Percentiles rank a stretch among this genome's conserved stretches.
Conservation (phyloP, 2,113 vertebrate species). For the Bombycilla garrulus region DNA sequence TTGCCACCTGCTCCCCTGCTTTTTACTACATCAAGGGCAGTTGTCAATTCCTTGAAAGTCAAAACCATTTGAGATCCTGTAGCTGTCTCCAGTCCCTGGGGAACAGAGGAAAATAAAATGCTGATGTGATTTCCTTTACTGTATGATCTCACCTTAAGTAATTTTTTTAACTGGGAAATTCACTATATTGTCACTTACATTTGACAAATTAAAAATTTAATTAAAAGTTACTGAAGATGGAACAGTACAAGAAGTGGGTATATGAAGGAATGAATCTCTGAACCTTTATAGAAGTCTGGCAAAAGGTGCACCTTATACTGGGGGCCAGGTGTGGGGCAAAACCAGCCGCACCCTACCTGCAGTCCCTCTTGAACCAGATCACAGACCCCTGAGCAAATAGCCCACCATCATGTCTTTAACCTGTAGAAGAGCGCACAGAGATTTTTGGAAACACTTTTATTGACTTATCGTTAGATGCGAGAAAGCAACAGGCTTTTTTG, state of each 20-base stretch:
- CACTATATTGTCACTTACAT: background rate
- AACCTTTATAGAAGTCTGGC: background rate
- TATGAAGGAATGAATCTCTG: background rate
- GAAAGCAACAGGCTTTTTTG: background rate
- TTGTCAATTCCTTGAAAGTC: slow-evolving; percentile 7
- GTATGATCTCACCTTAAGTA: background rate
- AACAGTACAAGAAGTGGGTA: background rate
- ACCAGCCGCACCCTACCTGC: background rate
- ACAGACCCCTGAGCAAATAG: background rate
- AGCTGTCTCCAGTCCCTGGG: background rate
- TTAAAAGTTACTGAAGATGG: background rate
- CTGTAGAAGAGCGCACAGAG: background rate
- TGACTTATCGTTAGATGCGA: background rate
- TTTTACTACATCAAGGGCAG: slow-evolving; percentile 17
- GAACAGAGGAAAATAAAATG: background rate
- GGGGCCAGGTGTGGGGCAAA: background rate
- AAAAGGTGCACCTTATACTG: background rate
- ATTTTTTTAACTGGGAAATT: background rate
- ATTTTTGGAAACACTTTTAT: background rate
- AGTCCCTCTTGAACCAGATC: background rate
- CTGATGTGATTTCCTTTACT: background rate
- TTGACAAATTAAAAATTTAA: background rate
- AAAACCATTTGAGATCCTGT: background rate
- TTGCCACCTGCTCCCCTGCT: background rate
- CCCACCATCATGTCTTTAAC: background rate